phyloP scores from a whole-genome alignment of 2,797 vertebrate genomes.

The Ctenochaetus hawaiiensis region DNA sequence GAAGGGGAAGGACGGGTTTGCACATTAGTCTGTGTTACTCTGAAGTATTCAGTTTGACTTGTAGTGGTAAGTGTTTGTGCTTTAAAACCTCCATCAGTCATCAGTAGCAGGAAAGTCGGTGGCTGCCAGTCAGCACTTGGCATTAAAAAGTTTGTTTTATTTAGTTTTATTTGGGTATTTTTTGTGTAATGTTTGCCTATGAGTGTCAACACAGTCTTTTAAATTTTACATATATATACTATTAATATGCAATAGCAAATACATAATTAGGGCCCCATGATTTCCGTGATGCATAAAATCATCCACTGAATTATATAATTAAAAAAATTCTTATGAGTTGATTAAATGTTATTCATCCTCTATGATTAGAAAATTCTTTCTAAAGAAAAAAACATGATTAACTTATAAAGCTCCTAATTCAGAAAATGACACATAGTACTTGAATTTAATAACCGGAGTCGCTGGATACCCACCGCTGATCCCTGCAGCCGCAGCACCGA shows the following conservation, averaged over 20 bases:
- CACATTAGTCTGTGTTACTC: background rate
- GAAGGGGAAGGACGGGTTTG: conserved; percentile 3
- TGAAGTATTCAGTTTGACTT: conserved; percentile 13
- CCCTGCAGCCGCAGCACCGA: no score
- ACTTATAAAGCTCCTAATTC: no score
- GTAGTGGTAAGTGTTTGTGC: background rate
- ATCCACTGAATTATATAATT: no score
- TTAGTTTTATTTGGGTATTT: background rate
- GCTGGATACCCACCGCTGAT: no score
- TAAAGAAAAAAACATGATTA: no score
- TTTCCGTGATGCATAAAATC: no score
- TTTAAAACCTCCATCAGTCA: conserved; percentile 12
- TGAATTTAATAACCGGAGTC: no score
- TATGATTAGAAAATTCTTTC: no score
- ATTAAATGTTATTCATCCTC: no score
- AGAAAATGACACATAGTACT: no score
- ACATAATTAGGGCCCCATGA: background rate
- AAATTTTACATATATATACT: background rate
- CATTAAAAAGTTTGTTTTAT: background rate
- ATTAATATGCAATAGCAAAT: background rate
- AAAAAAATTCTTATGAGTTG: no score
- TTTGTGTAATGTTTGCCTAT: background rate
- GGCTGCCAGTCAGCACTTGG: background rate
- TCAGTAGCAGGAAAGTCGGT: background rate
- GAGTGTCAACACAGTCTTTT: background rate